phyloP scores from a whole-genome alignment of 2,797 vertebrate genomes.

The Melanotaenia nigrans region DNA sequence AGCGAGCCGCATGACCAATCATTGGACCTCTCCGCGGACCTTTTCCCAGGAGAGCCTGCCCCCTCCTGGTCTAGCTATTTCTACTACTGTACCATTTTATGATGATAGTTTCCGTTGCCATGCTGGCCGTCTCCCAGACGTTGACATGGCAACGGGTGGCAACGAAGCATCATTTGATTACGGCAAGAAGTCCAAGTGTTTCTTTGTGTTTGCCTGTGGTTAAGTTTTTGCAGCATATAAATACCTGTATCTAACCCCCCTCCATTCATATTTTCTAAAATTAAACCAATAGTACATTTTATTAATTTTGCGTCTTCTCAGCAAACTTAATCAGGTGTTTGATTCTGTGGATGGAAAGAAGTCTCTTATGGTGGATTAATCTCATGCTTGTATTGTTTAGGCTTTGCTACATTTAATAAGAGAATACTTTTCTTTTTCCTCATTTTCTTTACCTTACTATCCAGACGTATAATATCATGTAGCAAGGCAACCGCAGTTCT shows the following conservation, averaged over 20 bases:
- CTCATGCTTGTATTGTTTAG: conserved; percentile 76
- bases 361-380: conserved; percentile 78
- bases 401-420: conserved; percentile 76
- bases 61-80: conserved; percentile 99
- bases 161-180: conserved; percentile 84
- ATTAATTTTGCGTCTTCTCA: conserved; percentile 70
- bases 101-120: conserved; percentile 99
- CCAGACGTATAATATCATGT: conserved; percentile 69
- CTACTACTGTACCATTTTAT: conserved; percentile 99
- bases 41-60: conserved; percentile 98
- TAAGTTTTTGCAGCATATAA: conserved; percentile 92
- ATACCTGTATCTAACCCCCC: conserved; percentile 66
- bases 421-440: conserved; percentile 17
- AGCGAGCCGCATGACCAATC: conserved; percentile 99
- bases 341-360: conserved; percentile 97
- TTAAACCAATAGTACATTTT: conserved; percentile 74
- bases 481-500: conserved; percentile 78
- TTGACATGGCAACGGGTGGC: conserved; percentile 96
- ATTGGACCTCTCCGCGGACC: conserved; percentile 98
- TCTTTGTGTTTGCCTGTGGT: conserved; percentile 82
- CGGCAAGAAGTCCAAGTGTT: conserved; percentile 81
- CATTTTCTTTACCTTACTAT: conserved; percentile 61
- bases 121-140: conserved; percentile 83
- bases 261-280: conserved; percentile 73
- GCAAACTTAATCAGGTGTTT: conserved; percentile 89